phyloP scores from a whole-genome alignment of 2,888 invertebrate species.

The Drosophila sordidapex region DNA sequence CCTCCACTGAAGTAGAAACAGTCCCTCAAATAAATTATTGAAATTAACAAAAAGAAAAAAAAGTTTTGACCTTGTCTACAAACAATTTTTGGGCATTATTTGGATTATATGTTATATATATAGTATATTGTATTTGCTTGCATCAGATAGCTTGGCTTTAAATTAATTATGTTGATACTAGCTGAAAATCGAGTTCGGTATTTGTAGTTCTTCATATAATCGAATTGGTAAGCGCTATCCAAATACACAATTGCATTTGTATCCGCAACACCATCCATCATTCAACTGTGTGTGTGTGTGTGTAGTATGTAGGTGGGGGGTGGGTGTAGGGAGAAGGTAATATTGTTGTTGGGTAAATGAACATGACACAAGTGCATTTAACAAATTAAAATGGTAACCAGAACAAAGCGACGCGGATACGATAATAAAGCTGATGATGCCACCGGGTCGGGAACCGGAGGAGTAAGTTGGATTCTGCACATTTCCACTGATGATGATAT shows the following conservation, averaged over 20 bases:
- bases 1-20: not conserved
- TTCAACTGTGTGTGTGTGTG: not conserved
- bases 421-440: slow-evolving; percentile 68
- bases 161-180: not conserved
- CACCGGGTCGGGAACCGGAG: not conserved
- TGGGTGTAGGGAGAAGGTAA: not conserved
- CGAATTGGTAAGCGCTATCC: not conserved
- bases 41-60: no score
- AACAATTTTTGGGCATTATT: not conserved
- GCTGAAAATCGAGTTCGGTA: not conserved
- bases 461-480: slow-evolving; percentile 6
- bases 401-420: slow-evolving; percentile 47
- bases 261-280: not conserved
- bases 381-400: slow-evolving; percentile 75
- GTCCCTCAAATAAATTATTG: not conserved
- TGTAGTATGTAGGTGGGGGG: no score
- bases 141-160: not conserved
- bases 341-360: slow-evolving; percentile 47
- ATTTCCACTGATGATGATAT: slow-evolving; percentile 33
- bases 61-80: not conserved
- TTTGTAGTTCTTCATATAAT: not conserved
- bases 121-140: not conserved
- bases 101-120: not conserved
- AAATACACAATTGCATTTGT: slow-evolving; percentile 1
- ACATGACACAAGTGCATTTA: slow-evolving; percentile 73